phyloP scores from a whole-genome alignment of 2,888 invertebrate species.

The Ennomos fuscantarius region DNA sequence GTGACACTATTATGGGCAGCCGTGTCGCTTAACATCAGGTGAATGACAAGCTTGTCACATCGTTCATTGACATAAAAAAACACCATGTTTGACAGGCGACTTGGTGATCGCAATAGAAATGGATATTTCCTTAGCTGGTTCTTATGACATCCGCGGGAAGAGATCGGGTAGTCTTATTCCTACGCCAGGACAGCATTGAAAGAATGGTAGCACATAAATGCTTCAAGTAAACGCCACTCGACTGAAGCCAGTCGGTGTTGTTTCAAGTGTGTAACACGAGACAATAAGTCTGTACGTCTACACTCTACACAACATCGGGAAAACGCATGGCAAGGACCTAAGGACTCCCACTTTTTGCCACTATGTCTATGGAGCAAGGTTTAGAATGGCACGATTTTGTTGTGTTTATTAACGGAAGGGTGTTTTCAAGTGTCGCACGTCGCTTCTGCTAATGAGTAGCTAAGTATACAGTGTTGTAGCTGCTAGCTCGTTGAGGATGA shows the following conservation, averaged over 20 bases:
- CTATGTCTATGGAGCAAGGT: slow-evolving; percentile 7
- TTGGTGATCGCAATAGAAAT: too few relatives aligned
- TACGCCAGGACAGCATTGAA: too few relatives aligned
- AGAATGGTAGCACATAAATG: slow-evolving; percentile 8
- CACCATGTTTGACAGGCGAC: too few relatives aligned
- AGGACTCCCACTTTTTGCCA: not conserved
- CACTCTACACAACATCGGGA: slow-evolving; percentile 4
- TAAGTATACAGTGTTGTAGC: slow-evolving; percentile 25
- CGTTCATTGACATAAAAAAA: too few relatives aligned
- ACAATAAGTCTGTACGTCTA: slow-evolving; percentile 14
- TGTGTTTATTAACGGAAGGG: slow-evolving; percentile 10
- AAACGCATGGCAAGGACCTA: slow-evolving; percentile 6
- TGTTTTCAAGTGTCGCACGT: slow-evolving; percentile 34
- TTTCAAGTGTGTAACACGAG: slow-evolving; percentile 17
- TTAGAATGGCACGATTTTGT: slow-evolving; percentile 1
- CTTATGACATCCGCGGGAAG: too few relatives aligned
- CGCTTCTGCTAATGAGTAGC: slow-evolving; percentile 41
- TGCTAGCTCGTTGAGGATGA: slow-evolving; percentile 11
- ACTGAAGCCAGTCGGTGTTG: slow-evolving; percentile 14
- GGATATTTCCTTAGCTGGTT: too few relatives aligned
- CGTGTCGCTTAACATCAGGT: too few relatives aligned
- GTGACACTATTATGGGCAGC: too few relatives aligned
- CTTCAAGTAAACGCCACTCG: not conserved
- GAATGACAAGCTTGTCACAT: too few relatives aligned
- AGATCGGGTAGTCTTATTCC: too few relatives aligned